Base-by-base conservation (phyloP, 2,888 invertebrate species). In the Neocrepidodera transversa region DNA sequence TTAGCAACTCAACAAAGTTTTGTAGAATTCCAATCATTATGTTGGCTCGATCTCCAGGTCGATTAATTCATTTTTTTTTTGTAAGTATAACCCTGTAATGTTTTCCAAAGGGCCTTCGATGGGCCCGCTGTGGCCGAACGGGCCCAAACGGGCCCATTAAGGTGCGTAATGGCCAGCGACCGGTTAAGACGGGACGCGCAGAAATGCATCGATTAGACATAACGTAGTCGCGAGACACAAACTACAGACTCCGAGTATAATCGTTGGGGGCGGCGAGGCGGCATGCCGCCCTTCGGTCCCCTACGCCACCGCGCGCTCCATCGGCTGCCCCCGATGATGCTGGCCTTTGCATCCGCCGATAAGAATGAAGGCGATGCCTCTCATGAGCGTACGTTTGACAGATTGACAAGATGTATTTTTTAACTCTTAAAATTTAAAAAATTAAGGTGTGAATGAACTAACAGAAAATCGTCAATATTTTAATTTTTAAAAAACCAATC, bases 101-200 rank as follows among this genome's bases (percentile, higher is more conserved):
- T 45, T 35, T 54, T 76, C 26, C 50, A 20, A 51, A 43, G 50
- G 59, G 43, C 49, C 49, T 38, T 10, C 38, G 49, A 56, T 45
- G 35, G 54, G 45, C 17, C 54, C 53, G 70, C 72, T 72, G 69
- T 72, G 74, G 72, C 72, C 75, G 68, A 74, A 68, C 71, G 71
- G 68, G 65, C 83, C 86, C 85, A 87, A 74, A 68, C 71, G 71
- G 68, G 64, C 83, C 86, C 85, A 87, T 87, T 87, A 87, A 87
- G 86, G 87, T 87, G 87, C 87, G 87, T 87, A 87, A 87, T 87
- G 86, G 86, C 83, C 83, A 84, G 82, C 78, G 78, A 81, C 77
- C 77, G 79, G 75, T 82, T 83, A 85, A 85, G 86, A 86, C 85
- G 84, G 83, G 84, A 84, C 85, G 86, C 86, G 85, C 84, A 82